phyloP scores from a whole-genome alignment of 1,140 invertebrate species.

The Temnothorax longispinosus region DNA sequence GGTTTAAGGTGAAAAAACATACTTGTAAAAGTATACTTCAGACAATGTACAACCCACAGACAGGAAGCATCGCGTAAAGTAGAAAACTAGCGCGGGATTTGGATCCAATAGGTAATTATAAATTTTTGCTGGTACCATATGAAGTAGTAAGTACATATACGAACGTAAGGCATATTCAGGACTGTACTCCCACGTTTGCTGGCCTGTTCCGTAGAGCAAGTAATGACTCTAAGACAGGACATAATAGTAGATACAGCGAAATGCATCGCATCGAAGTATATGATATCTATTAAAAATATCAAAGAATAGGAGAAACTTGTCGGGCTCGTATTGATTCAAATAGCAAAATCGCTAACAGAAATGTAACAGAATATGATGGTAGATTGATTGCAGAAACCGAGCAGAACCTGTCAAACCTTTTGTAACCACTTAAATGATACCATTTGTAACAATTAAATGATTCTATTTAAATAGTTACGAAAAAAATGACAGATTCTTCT shows the following conservation, averaged over 20 bases:
- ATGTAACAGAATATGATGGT: no score
- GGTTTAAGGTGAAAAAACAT: slow-evolving; percentile 80
- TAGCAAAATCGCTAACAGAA: no score
- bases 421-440: no score
- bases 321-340: no score
- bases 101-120: slow-evolving; percentile 91
- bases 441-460: no score
- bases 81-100: slow-evolving; percentile 95
- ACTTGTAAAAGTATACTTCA: slow-evolving; percentile 98
- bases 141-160: slow-evolving; percentile 95
- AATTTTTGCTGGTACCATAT: slow-evolving; percentile 94
- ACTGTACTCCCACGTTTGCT: slow-evolving; percentile 99
- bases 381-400: no score
- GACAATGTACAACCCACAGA: slow-evolving; percentile 92
- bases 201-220: slow-evolving; percentile 94
- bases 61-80: slow-evolving; percentile 93
- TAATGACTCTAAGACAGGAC: slow-evolving; percentile 90
- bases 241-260: slow-evolving; percentile 12
- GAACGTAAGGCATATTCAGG: slow-evolving; percentile 97
- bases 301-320: background rate
- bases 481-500: no score
- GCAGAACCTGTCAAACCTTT: no score
- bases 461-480: no score
- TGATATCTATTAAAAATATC: background rate
- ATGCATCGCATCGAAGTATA: slow-evolving; percentile 26